Conservation (phyloP, 2,797 vertebrate species). For the Brachyrhaphis roseni region DNA sequence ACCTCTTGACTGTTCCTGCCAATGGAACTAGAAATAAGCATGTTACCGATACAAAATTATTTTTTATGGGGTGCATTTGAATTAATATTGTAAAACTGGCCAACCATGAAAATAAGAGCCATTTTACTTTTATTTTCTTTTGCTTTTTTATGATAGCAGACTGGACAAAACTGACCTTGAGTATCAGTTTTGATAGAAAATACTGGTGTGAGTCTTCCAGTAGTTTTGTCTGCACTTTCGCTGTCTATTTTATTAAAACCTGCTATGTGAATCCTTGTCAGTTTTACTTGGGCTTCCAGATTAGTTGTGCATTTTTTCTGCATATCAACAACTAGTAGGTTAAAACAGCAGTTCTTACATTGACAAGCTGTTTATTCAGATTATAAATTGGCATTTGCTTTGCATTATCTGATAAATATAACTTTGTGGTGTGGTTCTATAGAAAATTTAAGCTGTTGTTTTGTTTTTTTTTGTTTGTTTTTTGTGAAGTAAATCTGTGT, state of each 20-base stretch:
- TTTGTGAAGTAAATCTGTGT: constrained; percentile 44
- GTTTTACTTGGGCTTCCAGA: constrained; percentile 46
- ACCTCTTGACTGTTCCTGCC: constrained; percentile 94
- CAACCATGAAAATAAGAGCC: constrained; percentile 55
- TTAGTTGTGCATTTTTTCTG: not conserved
- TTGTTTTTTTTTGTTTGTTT: constrained; percentile 32
- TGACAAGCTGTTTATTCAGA: not conserved
- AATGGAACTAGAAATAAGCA: constrained; percentile 86
- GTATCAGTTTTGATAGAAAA: constrained; percentile 42
- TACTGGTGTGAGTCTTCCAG: constrained; percentile 19
- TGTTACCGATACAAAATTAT: constrained; percentile 4
- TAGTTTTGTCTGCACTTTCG: constrained; percentile 54
- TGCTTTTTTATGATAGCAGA: constrained; percentile 24
- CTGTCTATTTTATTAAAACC: constrained; percentile 32
- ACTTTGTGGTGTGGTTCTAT: constrained; percentile 36
- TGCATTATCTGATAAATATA: constrained; percentile 28
- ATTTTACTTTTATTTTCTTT: constrained; percentile 36
- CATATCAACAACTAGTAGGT: not conserved
- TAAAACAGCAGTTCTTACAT: not conserved
- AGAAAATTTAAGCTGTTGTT: constrained; percentile 29
- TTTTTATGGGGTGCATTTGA: not conserved
- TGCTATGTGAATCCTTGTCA: constrained; percentile 37
- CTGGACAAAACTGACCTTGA: constrained; percentile 32
- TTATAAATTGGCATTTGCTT: constrained; percentile 14
- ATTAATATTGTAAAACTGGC: constrained; percentile 41